Percentiles rank a stretch among this genome's conserved stretches.
These are phyloP conservation scores for Suricata suricatta DNA, from an alignment of 2,113 vertebrate genomes.

Conservation along the genomic window DNA sequence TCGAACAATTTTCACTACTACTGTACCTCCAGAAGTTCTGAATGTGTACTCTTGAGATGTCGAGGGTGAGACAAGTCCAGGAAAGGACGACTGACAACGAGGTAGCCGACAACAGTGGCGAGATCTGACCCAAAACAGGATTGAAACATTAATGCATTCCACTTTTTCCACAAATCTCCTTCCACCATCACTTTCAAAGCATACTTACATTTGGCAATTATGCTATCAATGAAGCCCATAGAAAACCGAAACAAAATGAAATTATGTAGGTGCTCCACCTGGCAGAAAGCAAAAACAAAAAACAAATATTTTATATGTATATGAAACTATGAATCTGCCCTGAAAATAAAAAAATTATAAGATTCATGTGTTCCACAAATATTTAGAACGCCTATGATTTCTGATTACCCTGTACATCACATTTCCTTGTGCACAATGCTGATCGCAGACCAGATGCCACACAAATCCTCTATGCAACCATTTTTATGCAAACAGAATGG, in stretches of 20 bases:
- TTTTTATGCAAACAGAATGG: not conserved
- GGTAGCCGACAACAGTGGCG: conserved; percentile 96
- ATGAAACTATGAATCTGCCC: not conserved
- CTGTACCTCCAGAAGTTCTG: conserved; percentile 95
- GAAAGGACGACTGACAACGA: conserved; percentile 97
- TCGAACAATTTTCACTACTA: not conserved
- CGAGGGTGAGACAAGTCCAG: conserved; percentile 90
- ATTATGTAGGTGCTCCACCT: conserved; percentile 97
- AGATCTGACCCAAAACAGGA: conserved; percentile 87
- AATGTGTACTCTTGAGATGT: conserved; percentile 91
- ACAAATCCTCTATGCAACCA: not conserved
- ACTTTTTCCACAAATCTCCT: not conserved
- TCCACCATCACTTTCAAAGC: not conserved
- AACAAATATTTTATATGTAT: not conserved
- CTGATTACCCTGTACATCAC: not conserved
- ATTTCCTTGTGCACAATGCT: not conserved
- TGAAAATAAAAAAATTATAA: not conserved
- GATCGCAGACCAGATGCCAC: not conserved
- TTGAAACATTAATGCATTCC: not conserved
- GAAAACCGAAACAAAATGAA: conserved; percentile 98
- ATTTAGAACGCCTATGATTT: not conserved
- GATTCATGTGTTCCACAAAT: not conserved
- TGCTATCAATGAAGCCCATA: conserved; percentile 98
- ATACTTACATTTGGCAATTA: conserved; percentile 98
- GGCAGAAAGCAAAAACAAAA: conserved; percentile 57